These are phyloP conservation scores for Zonotrichia leucophrys DNA, from an alignment of 2,113 vertebrate genomes.

Conservation along the genomic window DNA sequence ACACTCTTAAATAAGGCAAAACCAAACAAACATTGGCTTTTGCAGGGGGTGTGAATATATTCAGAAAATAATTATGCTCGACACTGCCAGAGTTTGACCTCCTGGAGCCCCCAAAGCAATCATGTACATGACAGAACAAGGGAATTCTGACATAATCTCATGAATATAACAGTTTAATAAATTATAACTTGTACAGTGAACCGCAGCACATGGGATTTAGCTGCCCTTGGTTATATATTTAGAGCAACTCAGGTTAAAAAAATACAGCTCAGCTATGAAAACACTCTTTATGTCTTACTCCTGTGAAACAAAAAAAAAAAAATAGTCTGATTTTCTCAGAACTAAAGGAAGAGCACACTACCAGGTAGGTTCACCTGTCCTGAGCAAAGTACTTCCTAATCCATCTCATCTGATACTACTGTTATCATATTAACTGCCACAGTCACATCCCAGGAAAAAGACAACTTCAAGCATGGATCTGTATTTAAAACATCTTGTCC, in stretches of 20 bases:
- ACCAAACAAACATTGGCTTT: neutral
- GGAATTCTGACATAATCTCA: conserved; percentile 28
- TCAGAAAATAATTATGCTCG: conserved; percentile 32
- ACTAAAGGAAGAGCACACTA: neutral
- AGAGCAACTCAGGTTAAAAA: conserved; percentile 11
- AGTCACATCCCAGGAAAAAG: neutral
- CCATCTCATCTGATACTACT: neutral
- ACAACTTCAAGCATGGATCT: neutral
- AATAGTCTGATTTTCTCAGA: neutral
- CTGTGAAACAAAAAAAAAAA: neutral
- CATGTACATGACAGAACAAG: neutral
- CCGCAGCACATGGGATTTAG: neutral
- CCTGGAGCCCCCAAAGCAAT: neutral
- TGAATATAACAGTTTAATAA: conserved; percentile 35
- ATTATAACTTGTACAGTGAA: conserved; percentile 8
- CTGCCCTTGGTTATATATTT: neutral
- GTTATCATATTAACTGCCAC: neutral
- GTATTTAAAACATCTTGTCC: neutral
- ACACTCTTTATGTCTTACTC: neutral
- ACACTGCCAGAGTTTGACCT: neutral
- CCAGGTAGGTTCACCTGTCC: neutral
- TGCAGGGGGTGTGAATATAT: conserved; percentile 11
- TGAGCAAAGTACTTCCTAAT: neutral
- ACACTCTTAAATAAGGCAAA: neutral
- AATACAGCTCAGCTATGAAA: neutral